Base-by-base conservation (phyloP, 37 sponge, comb jelly and placozoan species). In the Amphimedon queenslandica region DNA sequence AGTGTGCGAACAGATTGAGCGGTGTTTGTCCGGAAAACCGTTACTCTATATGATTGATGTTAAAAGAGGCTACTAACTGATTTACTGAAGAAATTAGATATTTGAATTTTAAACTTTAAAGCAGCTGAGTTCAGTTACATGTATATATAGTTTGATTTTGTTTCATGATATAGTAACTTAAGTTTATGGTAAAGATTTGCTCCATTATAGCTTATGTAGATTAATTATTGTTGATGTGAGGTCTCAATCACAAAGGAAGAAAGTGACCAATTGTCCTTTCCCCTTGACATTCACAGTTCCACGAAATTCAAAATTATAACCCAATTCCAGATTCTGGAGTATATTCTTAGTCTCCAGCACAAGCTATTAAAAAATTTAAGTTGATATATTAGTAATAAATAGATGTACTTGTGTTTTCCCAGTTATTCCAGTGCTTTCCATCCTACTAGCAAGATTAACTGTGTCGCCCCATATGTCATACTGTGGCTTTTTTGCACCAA, bases 391-490 rank as follows among this genome's bases (percentile, higher is more conserved):
- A 20, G 10, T 6, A 53, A 47, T 51, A 25, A 64, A 27, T 78
- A 57, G 40, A 72, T 51, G 31, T 20, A 92, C 93, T 81, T 96
- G 93, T 28, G 84, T 86, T 60, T 82, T 82, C 18, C 90, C 90
- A 0, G 67, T 71, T 28, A 74, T 55, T 13, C 90, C 96, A 23
- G 96, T 96, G 66, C 78, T 73, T 70, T 96, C 96, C 93, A 96
- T 89, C 4, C 96, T 74, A 55, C 90, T 89, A 42, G 93, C 93
- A 18, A 89, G 67, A 43, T 96, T 92, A 3, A 96, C 96, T 4
- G 96, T 96, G 84, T 96, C 84, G 0, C 92, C 96, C 90, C 93
- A 96, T 5, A 96, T 92, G 69, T 96, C 96, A 40, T 83, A 92
- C 69, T 80, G 93, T 31, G 93, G 96, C 58, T 92, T 89, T 23